A percentile compares a stretch with the other conserved stretches of the same genome.
These are phyloP conservation scores for Amphiprion percula DNA, from an alignment of 2,113 vertebrate species.

Conservation along the genomic window DNA sequence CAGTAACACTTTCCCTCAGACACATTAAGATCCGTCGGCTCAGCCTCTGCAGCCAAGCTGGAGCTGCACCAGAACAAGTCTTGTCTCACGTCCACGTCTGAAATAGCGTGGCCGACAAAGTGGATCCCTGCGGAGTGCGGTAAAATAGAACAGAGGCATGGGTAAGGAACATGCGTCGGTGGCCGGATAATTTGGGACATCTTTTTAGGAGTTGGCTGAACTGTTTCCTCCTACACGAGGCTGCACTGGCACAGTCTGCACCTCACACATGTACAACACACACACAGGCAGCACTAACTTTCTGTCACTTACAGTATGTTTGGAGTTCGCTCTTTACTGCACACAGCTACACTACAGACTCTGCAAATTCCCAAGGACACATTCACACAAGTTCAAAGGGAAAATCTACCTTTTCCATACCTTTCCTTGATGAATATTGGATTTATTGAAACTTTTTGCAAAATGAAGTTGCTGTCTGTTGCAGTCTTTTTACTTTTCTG, in stretches of 20 bases:
- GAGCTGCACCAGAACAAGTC: constrained; percentile 53
- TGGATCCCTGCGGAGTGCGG: constrained; percentile 59
- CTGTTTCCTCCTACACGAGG: constrained; percentile 60
- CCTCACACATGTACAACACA: constrained; percentile 22
- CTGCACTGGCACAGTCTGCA: constrained; percentile 36
- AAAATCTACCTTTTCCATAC: neutral
- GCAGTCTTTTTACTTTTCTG: constrained; percentile 1
- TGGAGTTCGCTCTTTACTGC: neutral
- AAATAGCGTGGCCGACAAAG: constrained; percentile 65
- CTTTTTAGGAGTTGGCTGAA: constrained; percentile 70
- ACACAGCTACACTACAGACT: neutral
- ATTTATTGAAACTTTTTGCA: neutral
- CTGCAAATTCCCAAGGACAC: neutral
- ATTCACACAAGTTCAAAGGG: constrained; percentile 1
- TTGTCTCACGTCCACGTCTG: constrained; percentile 56
- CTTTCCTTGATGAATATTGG: neutral
- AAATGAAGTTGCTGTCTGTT: neutral
- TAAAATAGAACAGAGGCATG: constrained; percentile 53
- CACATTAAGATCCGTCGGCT: constrained; percentile 27
- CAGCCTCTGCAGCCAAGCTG: constrained; percentile 52
- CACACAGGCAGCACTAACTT: constrained; percentile 31
- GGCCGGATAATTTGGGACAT: constrained; percentile 72
- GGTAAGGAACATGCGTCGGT: constrained; percentile 70
- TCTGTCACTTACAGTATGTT: constrained; percentile 49
- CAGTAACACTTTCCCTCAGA: constrained; percentile 61